These are phyloP conservation scores for Sminthopsis crassicaudata DNA, from an alignment of 2,113 vertebrate species.

Conservation along the genomic window DNA sequence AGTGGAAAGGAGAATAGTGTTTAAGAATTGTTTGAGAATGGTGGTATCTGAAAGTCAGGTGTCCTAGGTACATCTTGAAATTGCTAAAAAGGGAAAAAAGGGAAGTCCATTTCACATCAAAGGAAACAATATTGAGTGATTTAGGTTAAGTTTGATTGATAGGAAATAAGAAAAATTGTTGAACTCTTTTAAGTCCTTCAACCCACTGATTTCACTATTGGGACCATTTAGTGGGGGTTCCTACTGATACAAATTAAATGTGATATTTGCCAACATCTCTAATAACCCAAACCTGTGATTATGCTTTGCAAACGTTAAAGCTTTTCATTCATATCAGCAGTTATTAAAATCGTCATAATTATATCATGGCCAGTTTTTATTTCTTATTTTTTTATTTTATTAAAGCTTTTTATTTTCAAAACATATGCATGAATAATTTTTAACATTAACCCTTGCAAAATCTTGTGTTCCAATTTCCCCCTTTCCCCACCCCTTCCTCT, in stretches of 20 bases:
- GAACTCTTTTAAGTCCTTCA: neutral
- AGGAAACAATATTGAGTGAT: neutral
- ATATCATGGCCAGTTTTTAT: neutral
- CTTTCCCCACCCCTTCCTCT: no score
- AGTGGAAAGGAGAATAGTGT: neutral
- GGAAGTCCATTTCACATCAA: neutral
- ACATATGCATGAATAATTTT: no score
- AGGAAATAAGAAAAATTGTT: neutral
- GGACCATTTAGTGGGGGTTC: neutral
- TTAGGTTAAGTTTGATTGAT: neutral
- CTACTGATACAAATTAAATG: neutral
- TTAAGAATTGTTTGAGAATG: no score
- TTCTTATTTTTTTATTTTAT: no score
- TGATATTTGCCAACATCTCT: neutral
- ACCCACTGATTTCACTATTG: neutral
- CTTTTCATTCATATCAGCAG: neutral
- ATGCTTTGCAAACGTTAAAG: neutral
- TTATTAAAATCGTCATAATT: neutral
- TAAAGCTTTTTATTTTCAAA: no score
- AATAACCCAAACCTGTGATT: neutral
- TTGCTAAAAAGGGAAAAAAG: neutral
- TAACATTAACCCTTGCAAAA: no score
- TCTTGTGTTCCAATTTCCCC: no score
- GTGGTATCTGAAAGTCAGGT: neutral
- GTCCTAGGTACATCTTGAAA: neutral